These are phyloP conservation scores for Eciton burchellii DNA, from an alignment of 1,140 invertebrate species.

Conservation along the genomic window DNA sequence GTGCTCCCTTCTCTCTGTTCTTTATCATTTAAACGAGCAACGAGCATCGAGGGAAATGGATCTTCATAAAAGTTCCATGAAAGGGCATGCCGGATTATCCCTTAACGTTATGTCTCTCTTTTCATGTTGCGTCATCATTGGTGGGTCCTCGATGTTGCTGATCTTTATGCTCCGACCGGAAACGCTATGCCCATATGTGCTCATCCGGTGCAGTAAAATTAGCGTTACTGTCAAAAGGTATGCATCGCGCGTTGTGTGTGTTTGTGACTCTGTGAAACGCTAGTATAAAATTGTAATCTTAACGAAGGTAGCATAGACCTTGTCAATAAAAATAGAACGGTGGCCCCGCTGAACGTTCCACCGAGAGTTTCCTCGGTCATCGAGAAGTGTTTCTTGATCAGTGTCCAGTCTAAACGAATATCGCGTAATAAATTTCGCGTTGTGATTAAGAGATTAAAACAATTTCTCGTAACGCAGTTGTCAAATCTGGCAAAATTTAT, in stretches of 20 bases:
- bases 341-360: constrained; percentile 21
- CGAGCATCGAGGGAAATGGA: background rate
- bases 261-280: constrained; percentile 44
- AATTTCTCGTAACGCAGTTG: background rate
- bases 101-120: constrained; percentile 35
- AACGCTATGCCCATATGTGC: constrained; percentile 26
- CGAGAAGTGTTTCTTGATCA: constrained; percentile 10
- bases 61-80: too few relatives aligned
- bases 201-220: constrained; percentile 60
- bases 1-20: background rate
- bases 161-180: constrained; percentile 17
- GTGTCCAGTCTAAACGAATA: background rate
- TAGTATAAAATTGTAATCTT: constrained; percentile 7
- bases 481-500: background rate
- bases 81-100: background rate
- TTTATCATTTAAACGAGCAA: constrained; percentile 14
- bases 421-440: background rate
- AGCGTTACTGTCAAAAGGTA: constrained; percentile 62
- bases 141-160: background rate
- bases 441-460: background rate
- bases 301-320: constrained; percentile 23
- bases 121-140: constrained; percentile 33
- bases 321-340: constrained; percentile 50
- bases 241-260: constrained; percentile 62
- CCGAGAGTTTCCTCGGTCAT: constrained; percentile 11